Base-by-base conservation (phyloP, 2,888 invertebrate genomes). In the Philopedon plagiatum region DNA sequence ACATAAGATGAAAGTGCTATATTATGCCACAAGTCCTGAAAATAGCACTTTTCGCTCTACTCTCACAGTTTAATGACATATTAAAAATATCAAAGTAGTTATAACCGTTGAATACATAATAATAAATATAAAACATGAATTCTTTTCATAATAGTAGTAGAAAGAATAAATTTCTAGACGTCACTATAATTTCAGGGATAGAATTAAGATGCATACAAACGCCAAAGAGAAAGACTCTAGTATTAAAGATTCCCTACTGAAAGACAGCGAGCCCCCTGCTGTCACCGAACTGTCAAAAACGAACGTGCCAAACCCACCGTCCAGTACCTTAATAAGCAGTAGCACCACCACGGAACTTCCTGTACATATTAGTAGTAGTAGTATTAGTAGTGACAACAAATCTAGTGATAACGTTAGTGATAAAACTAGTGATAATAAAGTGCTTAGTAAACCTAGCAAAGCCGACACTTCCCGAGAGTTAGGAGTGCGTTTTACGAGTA, bases 181-280 rank as follows among this genome's bases (percentile, higher is more conserved):
- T 37, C 4, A 1, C 1, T 4, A 1, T 18, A 4, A 18, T 41
- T 62, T 18, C 21, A 82, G 82, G 73, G 82, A 83, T 73, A 77
- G 81, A 64, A 75, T 82, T 62, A 83, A 82, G 76, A 73, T 84
- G 65, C 82, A 83, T 69, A 80, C 81, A 73, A 80, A 79, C 65
- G 77, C 79, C 61, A 82, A 80, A 76, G 81, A 80, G 57, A 78
- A 79, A 73, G 79, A 79, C 64, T 74, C 77, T 51, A 76, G 76
- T 46, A 76, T 77, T 34, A 80, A 80, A 77, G 78, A 80, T 60
- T 75, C 77, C 1, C 57, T 80, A 19, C 57, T 78, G n/a, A 80
- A 80, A 75, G 80, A 81, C 70, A 79, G 76, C 63, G 80, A 80
- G 32, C 75, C 78, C 13, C 76, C 78, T 9, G 76, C 76, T 58